These are phyloP conservation scores for Drosophila antonietae DNA, from an alignment of 2,888 invertebrate genomes.

Conservation along the genomic window DNA sequence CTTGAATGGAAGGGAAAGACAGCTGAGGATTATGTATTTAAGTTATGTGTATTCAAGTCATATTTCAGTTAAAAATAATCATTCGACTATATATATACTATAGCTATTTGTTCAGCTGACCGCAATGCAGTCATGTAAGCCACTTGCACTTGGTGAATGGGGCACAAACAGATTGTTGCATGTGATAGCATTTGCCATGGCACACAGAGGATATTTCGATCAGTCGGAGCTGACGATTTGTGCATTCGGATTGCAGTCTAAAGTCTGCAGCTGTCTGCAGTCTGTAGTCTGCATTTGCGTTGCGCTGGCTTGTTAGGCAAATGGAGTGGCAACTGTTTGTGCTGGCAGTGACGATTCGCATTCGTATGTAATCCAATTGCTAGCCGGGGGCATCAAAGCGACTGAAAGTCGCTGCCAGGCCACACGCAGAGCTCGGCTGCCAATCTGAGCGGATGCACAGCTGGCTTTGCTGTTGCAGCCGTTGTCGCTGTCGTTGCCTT, in stretches of 20 bases:
- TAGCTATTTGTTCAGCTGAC: background rate
- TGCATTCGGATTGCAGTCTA: background rate
- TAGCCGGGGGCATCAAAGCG: conserved; percentile 32
- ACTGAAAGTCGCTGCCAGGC: conserved; percentile 36
- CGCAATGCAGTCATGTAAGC: background rate
- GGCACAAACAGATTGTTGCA: background rate
- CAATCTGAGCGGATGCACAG: conserved; percentile 10
- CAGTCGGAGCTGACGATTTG: background rate
- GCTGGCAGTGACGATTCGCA: conserved; percentile 11
- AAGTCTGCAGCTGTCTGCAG: too few relatives aligned
- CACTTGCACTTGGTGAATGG: background rate
- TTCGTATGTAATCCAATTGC: conserved; percentile 49
- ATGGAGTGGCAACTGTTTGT: conserved; percentile 32
- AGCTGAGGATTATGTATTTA: too few relatives aligned
- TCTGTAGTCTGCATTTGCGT: background rate
- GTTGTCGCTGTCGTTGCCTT: background rate
- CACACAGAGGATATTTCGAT: background rate
- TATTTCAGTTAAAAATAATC: too few relatives aligned
- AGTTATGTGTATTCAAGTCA: too few relatives aligned
- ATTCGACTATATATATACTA: background rate
- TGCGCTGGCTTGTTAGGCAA: conserved; percentile 34
- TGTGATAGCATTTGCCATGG: background rate
- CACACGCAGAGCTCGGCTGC: conserved; percentile 21
- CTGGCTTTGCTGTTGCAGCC: conserved; percentile 9
- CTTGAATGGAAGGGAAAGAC: too few relatives aligned